Conservation (phyloP, 1,140 invertebrate species). For the Tribolium madens region DNA sequence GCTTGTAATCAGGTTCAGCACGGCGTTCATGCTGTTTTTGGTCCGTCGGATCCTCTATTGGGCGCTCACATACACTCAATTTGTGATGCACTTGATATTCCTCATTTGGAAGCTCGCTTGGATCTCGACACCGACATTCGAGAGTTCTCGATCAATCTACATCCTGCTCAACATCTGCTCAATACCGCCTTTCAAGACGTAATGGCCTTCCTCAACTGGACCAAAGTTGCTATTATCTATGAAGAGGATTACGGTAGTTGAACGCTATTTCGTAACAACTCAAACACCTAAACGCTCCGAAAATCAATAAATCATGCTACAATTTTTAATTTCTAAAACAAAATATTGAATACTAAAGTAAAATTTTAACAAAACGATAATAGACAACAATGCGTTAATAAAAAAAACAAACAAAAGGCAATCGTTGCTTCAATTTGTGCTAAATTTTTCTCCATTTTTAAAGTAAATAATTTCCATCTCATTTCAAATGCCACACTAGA, state of each 20-base stretch:
- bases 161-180: constrained; percentile 86
- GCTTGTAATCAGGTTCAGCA: constrained; percentile 88
- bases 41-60: constrained; percentile 84
- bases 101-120: constrained; percentile 85
- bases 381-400: too few species aligned
- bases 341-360: too few species aligned
- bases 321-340: too few species aligned
- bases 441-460: too few species aligned
- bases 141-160: constrained; percentile 91
- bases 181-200: constrained; percentile 89
- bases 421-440: too few species aligned
- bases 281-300: background rate
- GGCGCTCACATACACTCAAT: constrained; percentile 91
- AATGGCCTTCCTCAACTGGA: constrained; percentile 93
- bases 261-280: background rate
- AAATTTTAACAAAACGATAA: too few species aligned
- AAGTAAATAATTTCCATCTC: too few species aligned
- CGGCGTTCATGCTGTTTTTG: constrained; percentile 91
- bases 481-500: background rate
- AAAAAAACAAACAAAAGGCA: background rate
- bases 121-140: constrained; percentile 76
- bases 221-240: constrained; percentile 91
- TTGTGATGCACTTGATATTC: constrained; percentile 89
- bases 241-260: constrained; percentile 86
- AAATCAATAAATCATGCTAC: background rate